Percentiles rank a stretch among this genome's conserved stretches.
Conservation (phyloP, 2,113 vertebrate species). For the Siphamia tubifer region DNA sequence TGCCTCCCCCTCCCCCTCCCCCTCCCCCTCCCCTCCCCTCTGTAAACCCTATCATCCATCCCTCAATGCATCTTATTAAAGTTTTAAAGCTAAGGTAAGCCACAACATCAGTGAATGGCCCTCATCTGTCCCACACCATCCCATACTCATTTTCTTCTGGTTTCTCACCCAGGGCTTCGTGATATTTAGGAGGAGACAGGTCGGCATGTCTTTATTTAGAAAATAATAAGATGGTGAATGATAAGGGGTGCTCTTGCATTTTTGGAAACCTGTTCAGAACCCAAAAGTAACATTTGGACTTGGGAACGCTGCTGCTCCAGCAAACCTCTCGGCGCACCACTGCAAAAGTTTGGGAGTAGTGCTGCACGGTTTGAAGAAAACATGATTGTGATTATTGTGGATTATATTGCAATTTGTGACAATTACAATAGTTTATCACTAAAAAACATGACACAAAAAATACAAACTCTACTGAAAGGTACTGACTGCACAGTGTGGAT, state of each 20-base stretch:
- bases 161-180: slow-evolving; percentile 19
- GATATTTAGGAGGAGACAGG: slow-evolving; percentile 27
- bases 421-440: too few species aligned
- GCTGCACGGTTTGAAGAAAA: too few species aligned
- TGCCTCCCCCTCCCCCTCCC: slow-evolving; percentile 7
- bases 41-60: slow-evolving; percentile 57
- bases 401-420: too few species aligned
- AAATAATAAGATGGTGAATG: slow-evolving; percentile 11
- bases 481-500: too few species aligned
- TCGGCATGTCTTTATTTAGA: slow-evolving; percentile 18
- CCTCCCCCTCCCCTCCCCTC: not conserved
- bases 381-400: too few species aligned
- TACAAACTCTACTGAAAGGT: too few species aligned
- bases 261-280: too few species aligned
- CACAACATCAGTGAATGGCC: slow-evolving; percentile 41
- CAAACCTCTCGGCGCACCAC: too few species aligned
- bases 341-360: too few species aligned
- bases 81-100: slow-evolving; percentile 68
- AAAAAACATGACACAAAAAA: too few species aligned
- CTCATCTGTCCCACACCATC: not conserved
- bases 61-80: slow-evolving; percentile 67
- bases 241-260: not conserved
- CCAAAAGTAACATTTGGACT: too few species aligned
- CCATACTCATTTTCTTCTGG: not conserved
- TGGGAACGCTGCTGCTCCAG: too few species aligned